These are phyloP conservation scores for Macropodus opercularis DNA, from an alignment of 2,797 vertebrate species.

Conservation along the genomic window DNA sequence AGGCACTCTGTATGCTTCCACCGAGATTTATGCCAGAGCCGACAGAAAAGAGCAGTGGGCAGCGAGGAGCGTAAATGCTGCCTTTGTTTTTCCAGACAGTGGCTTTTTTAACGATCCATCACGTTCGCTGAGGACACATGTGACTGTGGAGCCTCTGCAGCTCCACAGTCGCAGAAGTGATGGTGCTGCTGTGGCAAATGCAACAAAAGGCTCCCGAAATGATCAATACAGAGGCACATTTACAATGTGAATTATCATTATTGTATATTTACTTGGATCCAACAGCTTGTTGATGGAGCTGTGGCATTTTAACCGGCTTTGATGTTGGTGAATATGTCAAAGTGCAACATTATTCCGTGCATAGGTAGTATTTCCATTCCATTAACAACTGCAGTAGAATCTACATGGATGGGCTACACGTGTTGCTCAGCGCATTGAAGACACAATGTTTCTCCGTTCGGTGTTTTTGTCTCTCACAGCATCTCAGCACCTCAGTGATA, in stretches of 20 bases:
- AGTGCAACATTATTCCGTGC: no score
- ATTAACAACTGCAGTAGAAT: background rate
- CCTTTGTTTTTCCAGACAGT: constrained; percentile 64
- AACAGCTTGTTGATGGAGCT: no score
- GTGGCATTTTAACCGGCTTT: no score
- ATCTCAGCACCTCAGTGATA: constrained; percentile 22
- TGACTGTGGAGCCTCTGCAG: constrained; percentile 17
- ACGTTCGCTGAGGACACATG: constrained; percentile 20
- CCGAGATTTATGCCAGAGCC: constrained; percentile 63
- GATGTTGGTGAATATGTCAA: no score
- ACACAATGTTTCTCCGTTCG: constrained; percentile 18
- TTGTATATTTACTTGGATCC: no score
- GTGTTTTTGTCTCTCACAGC: constrained; percentile 20
- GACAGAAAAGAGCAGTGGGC: constrained; percentile 51
- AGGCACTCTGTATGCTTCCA: constrained; percentile 50
- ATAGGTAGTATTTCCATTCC: no score
- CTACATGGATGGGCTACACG: background rate
- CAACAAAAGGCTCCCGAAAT: no score
- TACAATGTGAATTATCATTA: no score
- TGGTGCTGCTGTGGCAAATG: constrained; percentile 10
- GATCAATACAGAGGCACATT: no score
- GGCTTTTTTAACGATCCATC: constrained; percentile 63
- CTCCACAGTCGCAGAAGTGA: background rate
- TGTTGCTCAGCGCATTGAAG: constrained; percentile 2
- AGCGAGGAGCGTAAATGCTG: constrained; percentile 55